phyloP scores from a whole-genome alignment of 2,797 vertebrate genomes.

The Cephalopachus bancanus region DNA sequence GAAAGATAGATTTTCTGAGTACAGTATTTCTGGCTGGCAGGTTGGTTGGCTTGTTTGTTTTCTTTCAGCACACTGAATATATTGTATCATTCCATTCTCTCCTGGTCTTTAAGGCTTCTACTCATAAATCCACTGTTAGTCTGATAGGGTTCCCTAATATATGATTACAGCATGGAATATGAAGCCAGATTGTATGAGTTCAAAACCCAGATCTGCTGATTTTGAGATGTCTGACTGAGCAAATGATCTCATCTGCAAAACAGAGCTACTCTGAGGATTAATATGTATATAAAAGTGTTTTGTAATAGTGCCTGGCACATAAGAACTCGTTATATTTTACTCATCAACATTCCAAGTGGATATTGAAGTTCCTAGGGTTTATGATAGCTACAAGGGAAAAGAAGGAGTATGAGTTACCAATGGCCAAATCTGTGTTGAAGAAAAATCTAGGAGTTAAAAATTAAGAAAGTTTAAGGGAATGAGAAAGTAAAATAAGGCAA shows the following conservation, averaged over 20 bases:
- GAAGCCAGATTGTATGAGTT: neutral
- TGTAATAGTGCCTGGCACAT: neutral
- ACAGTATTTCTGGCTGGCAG: too few species aligned
- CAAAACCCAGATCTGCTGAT: neutral
- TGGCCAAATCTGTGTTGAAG: neutral
- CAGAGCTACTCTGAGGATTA: neutral
- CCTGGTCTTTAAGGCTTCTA: too few species aligned
- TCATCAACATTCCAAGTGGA: neutral
- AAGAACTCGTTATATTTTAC: neutral
- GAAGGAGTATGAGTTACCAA: neutral
- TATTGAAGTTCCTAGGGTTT: neutral
- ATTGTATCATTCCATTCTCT: too few species aligned
- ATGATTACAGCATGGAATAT: neutral
- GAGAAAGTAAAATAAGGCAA: neutral
- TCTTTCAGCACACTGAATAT: too few species aligned
- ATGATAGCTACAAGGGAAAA: neutral
- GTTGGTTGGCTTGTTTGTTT: too few species aligned
- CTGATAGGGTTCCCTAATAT: neutral
- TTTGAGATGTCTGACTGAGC: neutral
- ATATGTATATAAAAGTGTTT: neutral
- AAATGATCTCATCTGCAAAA: conserved; percentile 10
- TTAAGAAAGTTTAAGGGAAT: neutral
- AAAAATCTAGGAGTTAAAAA: neutral
- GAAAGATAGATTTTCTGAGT: too few species aligned
- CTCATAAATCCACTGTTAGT: too few species aligned